Evolutionary conservation across 2,797 vertebrate species (phyloP).

Genomic region (Picus viridis): DNA sequence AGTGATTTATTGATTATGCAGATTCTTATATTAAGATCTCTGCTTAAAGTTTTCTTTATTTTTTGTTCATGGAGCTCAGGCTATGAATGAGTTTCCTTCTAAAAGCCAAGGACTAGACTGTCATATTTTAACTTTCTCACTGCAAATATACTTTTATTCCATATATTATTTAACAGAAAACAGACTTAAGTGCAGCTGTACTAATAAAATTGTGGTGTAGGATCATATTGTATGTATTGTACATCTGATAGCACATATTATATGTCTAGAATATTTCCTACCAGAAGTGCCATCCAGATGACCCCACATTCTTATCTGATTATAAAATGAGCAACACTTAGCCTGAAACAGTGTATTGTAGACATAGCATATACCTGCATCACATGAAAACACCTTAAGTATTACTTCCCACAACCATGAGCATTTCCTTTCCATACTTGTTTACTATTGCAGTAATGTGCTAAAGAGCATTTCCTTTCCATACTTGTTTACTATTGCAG

Average conservation of each 20-base stretch:
- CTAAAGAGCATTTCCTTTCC: too few relatives aligned
- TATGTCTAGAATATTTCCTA: not conserved
- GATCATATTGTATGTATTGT: not conserved
- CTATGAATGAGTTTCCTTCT: conserved; percentile 18
- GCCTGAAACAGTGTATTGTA: not conserved
- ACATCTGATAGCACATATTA: not conserved
- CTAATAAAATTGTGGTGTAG: not conserved
- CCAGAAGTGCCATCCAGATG: not conserved
- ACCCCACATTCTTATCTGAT: not conserved
- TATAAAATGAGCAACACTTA: not conserved
- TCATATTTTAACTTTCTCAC: not conserved
- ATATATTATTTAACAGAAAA: not conserved
- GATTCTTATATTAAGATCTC: not conserved
- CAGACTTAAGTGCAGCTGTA: not conserved
- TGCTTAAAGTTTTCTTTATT: not conserved
- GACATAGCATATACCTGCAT: not conserved
- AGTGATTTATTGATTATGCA: not conserved
- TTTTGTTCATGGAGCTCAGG: not conserved
- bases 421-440: not conserved
- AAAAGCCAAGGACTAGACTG: not conserved
- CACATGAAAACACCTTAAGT: not conserved
- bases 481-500: not conserved
- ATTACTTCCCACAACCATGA: not conserved
- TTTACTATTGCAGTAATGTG: not conserved
- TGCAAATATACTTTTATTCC: conserved; percentile 2